These are phyloP conservation scores for Diabrotica undecimpunctata DNA, from an alignment of 1,140 invertebrate species.

Conservation along the genomic window DNA sequence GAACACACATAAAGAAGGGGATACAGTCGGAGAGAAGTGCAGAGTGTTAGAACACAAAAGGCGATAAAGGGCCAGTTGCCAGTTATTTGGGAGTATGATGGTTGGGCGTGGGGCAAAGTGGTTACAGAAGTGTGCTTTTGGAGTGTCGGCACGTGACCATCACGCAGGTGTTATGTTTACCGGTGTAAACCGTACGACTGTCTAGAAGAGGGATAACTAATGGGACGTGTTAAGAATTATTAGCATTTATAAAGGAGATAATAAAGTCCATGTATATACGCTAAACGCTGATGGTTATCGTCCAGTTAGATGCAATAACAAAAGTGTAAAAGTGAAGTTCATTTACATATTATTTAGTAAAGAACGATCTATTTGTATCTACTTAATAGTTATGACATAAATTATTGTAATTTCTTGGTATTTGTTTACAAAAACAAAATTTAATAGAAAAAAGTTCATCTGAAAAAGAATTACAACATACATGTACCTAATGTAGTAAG, in stretches of 20 bases:
- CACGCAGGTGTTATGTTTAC: background rate
- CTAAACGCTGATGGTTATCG: too few species aligned
- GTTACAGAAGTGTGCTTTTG: background rate
- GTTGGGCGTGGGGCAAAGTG: background rate
- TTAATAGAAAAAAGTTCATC: too few species aligned
- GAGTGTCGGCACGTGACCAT: background rate
- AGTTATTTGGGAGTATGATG: background rate
- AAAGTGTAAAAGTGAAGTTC: too few species aligned
- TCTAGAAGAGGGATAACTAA: background rate
- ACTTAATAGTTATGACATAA: too few species aligned
- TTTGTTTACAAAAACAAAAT: too few species aligned
- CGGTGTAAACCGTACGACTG: background rate
- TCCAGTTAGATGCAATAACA: too few species aligned
- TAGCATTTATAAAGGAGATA: background rate
- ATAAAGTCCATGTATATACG: background rate
- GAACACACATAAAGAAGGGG: background rate
- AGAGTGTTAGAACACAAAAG: background rate
- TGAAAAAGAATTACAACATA: too few species aligned
- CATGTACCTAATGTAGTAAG: too few species aligned
- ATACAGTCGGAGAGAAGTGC: background rate
- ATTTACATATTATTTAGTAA: too few species aligned
- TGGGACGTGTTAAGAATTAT: background rate
- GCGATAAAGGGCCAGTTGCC: background rate
- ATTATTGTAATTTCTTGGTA: too few species aligned
- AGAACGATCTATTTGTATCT: too few species aligned